Evolutionary conservation across 2,888 invertebrate species (phyloP).

Genomic region (Euclidia mi): DNA sequence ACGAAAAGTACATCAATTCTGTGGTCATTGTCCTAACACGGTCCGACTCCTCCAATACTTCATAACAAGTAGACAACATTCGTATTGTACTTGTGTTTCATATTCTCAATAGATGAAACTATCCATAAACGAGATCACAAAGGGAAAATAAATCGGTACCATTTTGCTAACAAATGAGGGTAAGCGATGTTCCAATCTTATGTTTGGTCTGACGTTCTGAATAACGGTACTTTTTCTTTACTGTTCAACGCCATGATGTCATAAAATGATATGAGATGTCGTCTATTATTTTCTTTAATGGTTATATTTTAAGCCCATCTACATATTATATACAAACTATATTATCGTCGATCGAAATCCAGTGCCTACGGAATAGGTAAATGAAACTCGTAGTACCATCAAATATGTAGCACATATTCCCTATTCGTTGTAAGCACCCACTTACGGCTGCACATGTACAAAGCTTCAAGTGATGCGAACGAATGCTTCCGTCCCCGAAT

Average conservation of each 20-base stretch:
- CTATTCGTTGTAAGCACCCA: slow-evolving; percentile 8
- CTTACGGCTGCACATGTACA: slow-evolving; percentile 18
- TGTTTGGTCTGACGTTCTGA: slow-evolving; percentile 65
- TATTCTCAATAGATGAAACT: slow-evolving; percentile 70
- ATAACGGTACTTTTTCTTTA: slow-evolving; percentile 60
- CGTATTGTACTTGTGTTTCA: slow-evolving; percentile 58
- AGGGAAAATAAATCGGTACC: slow-evolving; percentile 74
- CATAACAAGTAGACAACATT: slow-evolving; percentile 42
- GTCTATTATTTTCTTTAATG: not conserved
- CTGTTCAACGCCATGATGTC: slow-evolving; percentile 54
- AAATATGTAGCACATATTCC: slow-evolving; percentile 11
- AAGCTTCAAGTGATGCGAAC: slow-evolving; percentile 19
- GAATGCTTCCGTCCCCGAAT: slow-evolving; percentile 14
- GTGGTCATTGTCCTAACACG: slow-evolving; percentile 18
- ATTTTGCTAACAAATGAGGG: slow-evolving; percentile 79
- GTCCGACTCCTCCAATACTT: slow-evolving; percentile 37
- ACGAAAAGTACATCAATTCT: not conserved
- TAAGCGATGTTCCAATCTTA: slow-evolving; percentile 73
- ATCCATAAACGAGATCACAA: slow-evolving; percentile 71
- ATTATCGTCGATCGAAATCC: too few species aligned
- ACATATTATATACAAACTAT: too few species aligned
- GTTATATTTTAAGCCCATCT: not conserved
- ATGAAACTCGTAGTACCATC: slow-evolving; percentile 8
- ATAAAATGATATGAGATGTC: slow-evolving; percentile 41
- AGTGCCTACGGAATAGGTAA: not conserved